Evolutionary conservation across 2,888 invertebrate species (phyloP).

Genomic region (Tetropium fuscum): DNA sequence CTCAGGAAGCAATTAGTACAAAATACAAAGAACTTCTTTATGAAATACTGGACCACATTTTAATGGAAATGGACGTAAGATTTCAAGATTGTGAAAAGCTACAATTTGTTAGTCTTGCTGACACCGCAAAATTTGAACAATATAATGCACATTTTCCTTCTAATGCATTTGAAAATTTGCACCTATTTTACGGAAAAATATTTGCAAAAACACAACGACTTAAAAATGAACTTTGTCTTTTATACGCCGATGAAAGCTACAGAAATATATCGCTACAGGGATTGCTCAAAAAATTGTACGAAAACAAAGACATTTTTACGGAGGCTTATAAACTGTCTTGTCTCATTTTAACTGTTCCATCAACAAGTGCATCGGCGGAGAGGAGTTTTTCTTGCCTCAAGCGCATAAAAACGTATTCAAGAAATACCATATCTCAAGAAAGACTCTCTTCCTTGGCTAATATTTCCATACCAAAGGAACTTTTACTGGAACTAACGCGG

Average conservation of each 20-base stretch:
- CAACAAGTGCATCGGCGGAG: slow-evolving; percentile 32
- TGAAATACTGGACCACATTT: slow-evolving; percentile 26
- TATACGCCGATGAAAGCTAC: slow-evolving; percentile 20
- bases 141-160: slow-evolving; percentile 20
- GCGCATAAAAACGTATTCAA: slow-evolving; percentile 29
- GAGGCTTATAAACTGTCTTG: slow-evolving; percentile 27
- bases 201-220: slow-evolving; percentile 19
- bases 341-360: slow-evolving; percentile 33
- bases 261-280: slow-evolving; percentile 7
- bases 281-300: not conserved
- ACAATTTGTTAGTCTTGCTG: slow-evolving; percentile 27
- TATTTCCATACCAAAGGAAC: slow-evolving; percentile 38
- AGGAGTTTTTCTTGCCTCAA: slow-evolving; percentile 32
- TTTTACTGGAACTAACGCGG: slow-evolving; percentile 29
- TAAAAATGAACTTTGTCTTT: slow-evolving; percentile 5
- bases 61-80: slow-evolving; percentile 6
- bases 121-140: slow-evolving; percentile 12
- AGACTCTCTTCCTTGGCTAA: slow-evolving; percentile 21
- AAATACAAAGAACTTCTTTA: too few relatives aligned
- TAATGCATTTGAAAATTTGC: slow-evolving; percentile 1
- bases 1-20: too few relatives aligned
- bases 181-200: slow-evolving; percentile 17
- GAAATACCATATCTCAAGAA: slow-evolving; percentile 17
- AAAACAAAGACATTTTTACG: slow-evolving; percentile 20
- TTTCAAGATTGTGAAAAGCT: slow-evolving; percentile 25